Evolutionary conservation across 1,140 invertebrate species (phyloP).

Genomic region (Ceratoteleas bidentatus): DNA sequence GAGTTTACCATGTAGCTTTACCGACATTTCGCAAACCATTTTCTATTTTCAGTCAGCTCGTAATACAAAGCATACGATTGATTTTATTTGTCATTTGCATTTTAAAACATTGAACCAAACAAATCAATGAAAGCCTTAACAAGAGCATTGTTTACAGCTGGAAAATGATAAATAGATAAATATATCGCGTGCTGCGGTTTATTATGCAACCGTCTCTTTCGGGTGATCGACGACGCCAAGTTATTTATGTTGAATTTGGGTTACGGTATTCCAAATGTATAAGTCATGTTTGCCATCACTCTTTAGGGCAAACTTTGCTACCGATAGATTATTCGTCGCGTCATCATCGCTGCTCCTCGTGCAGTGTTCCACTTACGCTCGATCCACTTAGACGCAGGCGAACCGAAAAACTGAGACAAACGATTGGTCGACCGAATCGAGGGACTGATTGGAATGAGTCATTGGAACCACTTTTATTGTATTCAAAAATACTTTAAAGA

Average conservation of each 20-base stretch:
- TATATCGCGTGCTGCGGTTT: no score
- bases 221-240: conserved; percentile 19
- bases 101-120: no score
- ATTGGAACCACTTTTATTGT: no score
- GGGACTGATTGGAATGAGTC: background rate
- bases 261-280: conserved; percentile 44
- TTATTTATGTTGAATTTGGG: conserved; percentile 47
- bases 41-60: conserved; percentile 4
- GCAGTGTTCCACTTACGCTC: conserved; percentile 6
- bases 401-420: background rate
- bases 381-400: background rate
- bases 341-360: conserved; percentile 15
- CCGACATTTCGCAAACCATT: conserved; percentile 10
- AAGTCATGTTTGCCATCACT: conserved; percentile 53
- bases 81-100: background rate
- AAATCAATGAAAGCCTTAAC: no score
- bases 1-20: no score
- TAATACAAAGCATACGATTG: no score
- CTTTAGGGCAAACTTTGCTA: conserved; percentile 31
- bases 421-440: background rate
- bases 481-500: background rate
- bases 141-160: no score
- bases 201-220: conserved; percentile 20
- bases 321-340: conserved; percentile 24
- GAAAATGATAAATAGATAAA: no score